Conservation (phyloP, 2,888 invertebrate species). For the Diarsia dahlii region DNA sequence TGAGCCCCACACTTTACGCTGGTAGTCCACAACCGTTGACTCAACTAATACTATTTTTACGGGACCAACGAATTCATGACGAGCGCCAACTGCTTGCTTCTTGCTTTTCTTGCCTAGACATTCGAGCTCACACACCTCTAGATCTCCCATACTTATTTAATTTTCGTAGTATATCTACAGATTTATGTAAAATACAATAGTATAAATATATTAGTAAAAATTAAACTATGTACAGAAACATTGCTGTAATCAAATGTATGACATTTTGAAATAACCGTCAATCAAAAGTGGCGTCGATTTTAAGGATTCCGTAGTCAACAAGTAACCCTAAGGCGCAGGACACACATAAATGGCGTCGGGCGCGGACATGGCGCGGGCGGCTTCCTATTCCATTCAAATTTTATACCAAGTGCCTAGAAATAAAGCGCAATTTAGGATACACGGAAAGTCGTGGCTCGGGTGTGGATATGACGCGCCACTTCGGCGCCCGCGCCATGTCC, state of each 20-base stretch:
- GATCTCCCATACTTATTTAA: constrained; percentile 18
- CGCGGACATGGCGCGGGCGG: no score
- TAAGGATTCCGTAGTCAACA: neutral
- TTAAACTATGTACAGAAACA: constrained; percentile 12
- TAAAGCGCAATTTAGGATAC: no score
- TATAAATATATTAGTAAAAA: neutral
- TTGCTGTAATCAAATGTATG: neutral
- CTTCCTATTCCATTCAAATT: no score
- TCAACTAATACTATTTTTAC: constrained; percentile 82
- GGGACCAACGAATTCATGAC: constrained; percentile 77
- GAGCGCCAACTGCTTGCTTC: neutral
- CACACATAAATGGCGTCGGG: no score
- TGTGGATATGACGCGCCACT: no score
- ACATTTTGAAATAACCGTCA: constrained; percentile 23
- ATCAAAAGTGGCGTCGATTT: neutral
- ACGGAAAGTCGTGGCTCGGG: no score
- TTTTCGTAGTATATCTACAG: constrained; percentile 2
- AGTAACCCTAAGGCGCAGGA: no score
- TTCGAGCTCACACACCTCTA: constrained; percentile 74
- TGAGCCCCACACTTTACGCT: constrained; percentile 66
- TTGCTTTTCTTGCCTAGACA: constrained; percentile 60
- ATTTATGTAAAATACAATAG: neutral
- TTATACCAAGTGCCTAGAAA: no score
- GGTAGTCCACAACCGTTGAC: constrained; percentile 66
- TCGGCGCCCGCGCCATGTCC: no score